These are phyloP conservation scores for Pelobates cultripes DNA, from an alignment of 2,797 vertebrate genomes.

Conservation along the genomic window DNA sequence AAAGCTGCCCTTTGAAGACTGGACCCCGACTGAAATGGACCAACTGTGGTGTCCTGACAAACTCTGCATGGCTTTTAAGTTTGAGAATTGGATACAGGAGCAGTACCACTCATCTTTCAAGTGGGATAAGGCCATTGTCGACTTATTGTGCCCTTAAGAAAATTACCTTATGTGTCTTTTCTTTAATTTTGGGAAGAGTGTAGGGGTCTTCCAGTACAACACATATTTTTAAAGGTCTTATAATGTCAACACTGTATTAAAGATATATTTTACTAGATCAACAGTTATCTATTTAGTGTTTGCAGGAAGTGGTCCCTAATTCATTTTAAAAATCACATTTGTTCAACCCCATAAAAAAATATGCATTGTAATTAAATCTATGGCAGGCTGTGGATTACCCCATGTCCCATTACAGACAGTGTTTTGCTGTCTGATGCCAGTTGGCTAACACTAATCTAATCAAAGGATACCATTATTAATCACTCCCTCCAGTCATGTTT, in stretches of 20 bases:
- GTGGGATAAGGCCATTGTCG: constrained; percentile 1
- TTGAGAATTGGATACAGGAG: constrained; percentile 9
- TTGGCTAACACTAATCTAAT: not conserved
- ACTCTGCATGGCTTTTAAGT: constrained; percentile 41
- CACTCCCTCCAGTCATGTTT: not conserved
- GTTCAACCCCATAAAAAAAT: not conserved
- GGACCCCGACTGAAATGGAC: constrained; percentile 45
- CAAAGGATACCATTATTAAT: not conserved
- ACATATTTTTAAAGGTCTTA: not conserved
- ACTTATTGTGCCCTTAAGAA: constrained; percentile 39
- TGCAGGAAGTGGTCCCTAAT: not conserved
- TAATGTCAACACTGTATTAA: not conserved
- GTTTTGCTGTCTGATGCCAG: not conserved
- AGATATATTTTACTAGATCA: not conserved
- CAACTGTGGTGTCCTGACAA: constrained; percentile 43
- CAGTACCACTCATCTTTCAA: constrained; percentile 22
- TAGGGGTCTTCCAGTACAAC: not conserved
- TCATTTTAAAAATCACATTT: not conserved
- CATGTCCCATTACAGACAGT: not conserved
- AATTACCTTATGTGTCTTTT: constrained; percentile 25
- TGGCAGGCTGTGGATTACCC: not conserved
- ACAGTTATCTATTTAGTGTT: not conserved
- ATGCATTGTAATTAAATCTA: not conserved
- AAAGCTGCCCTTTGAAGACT: constrained; percentile 41
- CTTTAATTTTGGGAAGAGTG: not conserved